Base-by-base conservation (phyloP, 2,797 vertebrate species). In the Podarcis siculus region DNA sequence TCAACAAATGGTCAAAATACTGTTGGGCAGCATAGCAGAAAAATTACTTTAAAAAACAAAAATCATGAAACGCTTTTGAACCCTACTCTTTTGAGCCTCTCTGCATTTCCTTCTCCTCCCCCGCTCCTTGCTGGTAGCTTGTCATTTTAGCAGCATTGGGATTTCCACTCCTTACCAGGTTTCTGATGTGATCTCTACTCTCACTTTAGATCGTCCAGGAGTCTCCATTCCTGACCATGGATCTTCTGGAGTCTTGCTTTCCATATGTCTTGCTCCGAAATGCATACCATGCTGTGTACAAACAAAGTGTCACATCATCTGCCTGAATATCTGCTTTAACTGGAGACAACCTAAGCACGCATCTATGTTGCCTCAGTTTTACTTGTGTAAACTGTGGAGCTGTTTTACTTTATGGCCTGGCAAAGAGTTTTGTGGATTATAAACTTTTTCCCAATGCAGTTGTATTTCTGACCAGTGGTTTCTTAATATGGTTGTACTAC, bases 141-240 rank as follows among this genome's bases (percentile, higher is more conserved):
- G n/a, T n/a, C 8, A 72, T 72, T 72, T 72, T 72, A 35, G n/a
- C n/a, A 72, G n/a, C 30, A 15, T 72, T 12, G 2, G n/a, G 71
- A 32, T 12, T 42, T 30, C 69, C 15, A 32, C 72, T 58, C 71
- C 37, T 19, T 80, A 49, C 21, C 21, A n/a, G 58, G 49, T n/a
- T 72, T 72, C 77, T 90, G 42, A 87, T 89, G 37, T 17, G 17
- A 17, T 92, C 95, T 92, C 91, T 94, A 85, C 17, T 94, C 0
- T 96, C 95, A 94, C 95, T n/a, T 90, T 97, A 99, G 99, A 99
- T 99, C 87, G 99, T 99, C 88, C 99, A 99, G 96, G 99, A 99
- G 97, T 99, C 99, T 79, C 99, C 99, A 0, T 99, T 99, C 97
- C 98, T 99, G 90, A 99, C 99, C 76, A 99, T 99, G 99, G 99